These are phyloP conservation scores for Ooceraea biroi DNA, from an alignment of 1,140 invertebrate genomes.

Conservation along the genomic window DNA sequence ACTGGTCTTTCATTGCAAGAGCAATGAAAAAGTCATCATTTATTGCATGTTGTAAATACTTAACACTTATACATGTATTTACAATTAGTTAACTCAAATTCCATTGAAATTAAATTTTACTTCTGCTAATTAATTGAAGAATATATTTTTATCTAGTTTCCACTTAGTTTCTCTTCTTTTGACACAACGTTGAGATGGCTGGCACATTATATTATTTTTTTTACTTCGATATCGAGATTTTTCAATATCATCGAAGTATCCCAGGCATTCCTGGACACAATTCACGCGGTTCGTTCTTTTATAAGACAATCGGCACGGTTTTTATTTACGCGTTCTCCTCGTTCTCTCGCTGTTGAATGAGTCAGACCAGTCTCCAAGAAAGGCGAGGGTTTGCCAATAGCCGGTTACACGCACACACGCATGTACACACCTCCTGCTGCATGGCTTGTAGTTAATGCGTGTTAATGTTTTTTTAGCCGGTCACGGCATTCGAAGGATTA, in stretches of 20 bases:
- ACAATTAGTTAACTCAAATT: background rate
- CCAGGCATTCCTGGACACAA: background rate
- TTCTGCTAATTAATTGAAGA: too few relatives aligned
- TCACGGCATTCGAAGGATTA: background rate
- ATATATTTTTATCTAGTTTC: background rate
- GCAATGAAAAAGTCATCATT: background rate
- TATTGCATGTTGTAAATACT: too few relatives aligned
- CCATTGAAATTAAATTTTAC: background rate
- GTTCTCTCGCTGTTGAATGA: constrained; percentile 68
- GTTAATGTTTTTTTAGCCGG: constrained; percentile 28
- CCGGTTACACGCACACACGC: constrained; percentile 29
- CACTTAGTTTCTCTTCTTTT: background rate
- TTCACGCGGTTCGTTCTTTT: constrained; percentile 31
- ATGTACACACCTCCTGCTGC: background rate
- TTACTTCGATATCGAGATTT: background rate
- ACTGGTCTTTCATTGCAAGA: background rate
- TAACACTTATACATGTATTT: too few relatives aligned
- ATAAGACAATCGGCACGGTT: constrained; percentile 52
- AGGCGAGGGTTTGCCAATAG: constrained; percentile 71
- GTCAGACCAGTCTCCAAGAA: constrained; percentile 75
- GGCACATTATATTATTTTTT: background rate
- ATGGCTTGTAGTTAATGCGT: background rate
- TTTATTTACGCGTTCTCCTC: constrained; percentile 45
- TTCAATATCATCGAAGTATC: background rate
- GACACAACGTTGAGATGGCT: background rate